Percentiles rank a stretch among this genome's conserved stretches.
phyloP scores from a whole-genome alignment of 2,113 vertebrate species.

The Microcebus ravelobensis region DNA sequence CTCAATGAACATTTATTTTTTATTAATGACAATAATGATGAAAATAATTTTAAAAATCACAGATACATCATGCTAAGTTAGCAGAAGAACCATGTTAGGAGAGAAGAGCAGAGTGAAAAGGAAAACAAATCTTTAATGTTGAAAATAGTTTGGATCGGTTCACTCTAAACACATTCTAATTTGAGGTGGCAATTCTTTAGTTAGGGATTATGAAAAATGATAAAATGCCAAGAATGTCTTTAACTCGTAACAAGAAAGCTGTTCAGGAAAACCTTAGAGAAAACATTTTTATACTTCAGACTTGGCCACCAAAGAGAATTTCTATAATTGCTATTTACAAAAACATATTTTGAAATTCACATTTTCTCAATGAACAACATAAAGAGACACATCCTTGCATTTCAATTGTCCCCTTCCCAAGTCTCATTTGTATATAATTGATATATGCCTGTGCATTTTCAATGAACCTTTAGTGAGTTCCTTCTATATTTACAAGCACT shows the following conservation, averaged over 20 bases:
- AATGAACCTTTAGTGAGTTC: not conserved
- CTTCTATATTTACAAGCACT: not conserved
- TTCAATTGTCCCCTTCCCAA: not conserved
- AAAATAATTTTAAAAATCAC: slow-evolving; percentile 5
- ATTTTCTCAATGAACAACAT: not conserved
- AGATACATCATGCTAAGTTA: not conserved
- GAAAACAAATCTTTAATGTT: slow-evolving; percentile 32
- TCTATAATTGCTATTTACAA: not conserved
- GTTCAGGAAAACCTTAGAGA: not conserved
- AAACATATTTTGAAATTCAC: slow-evolving; percentile 4
- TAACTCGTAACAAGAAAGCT: not conserved
- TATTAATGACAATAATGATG: not conserved
- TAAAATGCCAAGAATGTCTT: slow-evolving; percentile 33
- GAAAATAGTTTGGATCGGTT: not conserved
- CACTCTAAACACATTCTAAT: not conserved
- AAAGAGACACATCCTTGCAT: not conserved
- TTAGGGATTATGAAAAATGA: slow-evolving; percentile 41
- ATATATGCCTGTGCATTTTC: not conserved
- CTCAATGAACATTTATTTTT: not conserved
- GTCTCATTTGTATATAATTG: not conserved
- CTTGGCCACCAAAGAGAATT: not conserved
- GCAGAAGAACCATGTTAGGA: not conserved
- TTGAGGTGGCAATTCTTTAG: slow-evolving; percentile 7
- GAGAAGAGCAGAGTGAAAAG: not conserved
- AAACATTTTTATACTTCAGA: not conserved